phyloP scores from a whole-genome alignment of 2,797 vertebrate species.

The Merluccius polli region DNA sequence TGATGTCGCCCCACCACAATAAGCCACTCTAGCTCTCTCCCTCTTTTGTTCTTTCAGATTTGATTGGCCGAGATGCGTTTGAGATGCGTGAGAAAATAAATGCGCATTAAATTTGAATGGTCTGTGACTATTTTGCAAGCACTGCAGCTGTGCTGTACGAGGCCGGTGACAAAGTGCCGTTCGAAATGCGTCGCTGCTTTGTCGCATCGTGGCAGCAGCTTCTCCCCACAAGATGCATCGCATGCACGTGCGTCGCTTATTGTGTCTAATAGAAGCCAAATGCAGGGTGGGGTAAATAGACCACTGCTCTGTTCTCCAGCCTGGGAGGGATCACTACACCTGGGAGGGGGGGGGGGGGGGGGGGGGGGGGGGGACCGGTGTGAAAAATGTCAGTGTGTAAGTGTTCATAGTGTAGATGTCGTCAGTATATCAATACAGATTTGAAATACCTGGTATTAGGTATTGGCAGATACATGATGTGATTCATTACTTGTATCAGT shows the following conservation, averaged over 20 bases:
- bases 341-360: too few relatives aligned
- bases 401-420: background rate
- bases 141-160: background rate
- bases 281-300: background rate
- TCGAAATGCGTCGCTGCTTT: background rate
- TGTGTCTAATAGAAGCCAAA: background rate
- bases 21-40: background rate
- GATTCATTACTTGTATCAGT: background rate
- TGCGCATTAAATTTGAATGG: background rate
- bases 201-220: background rate
- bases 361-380: too few relatives aligned
- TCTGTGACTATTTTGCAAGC: background rate
- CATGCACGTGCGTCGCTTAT: background rate
- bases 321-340: too few relatives aligned
- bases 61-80: background rate
- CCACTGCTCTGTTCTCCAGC: background rate
- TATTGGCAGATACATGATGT: background rate
- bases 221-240: background rate
- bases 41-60: background rate
- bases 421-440: background rate
- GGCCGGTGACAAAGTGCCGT: background rate
- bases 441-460: background rate
- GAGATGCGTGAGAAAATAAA: background rate
- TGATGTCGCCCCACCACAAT: background rate
- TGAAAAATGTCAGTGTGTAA: too few relatives aligned